phyloP scores from a whole-genome alignment of 1,140 invertebrate genomes.

The Micrasema minimum region DNA sequence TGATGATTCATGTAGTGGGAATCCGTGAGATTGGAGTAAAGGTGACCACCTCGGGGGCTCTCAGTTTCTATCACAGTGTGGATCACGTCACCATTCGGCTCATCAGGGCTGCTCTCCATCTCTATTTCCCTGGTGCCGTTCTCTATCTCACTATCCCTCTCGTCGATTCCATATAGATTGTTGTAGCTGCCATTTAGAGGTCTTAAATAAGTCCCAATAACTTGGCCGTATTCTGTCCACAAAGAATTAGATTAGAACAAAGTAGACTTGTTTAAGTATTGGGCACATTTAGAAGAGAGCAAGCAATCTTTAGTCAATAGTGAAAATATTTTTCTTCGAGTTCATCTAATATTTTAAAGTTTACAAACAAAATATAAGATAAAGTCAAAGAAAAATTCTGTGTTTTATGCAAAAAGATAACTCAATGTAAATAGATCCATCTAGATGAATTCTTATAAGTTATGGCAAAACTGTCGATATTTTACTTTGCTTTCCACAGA shows the following conservation, averaged over 20 bases:
- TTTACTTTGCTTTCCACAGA: too few relatives aligned
- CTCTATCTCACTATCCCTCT: constrained; percentile 43
- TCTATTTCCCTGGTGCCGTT: constrained; percentile 13
- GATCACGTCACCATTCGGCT: constrained; percentile 26
- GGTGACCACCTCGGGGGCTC: constrained; percentile 37
- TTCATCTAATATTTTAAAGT: not conserved
- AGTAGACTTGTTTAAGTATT: too few relatives aligned
- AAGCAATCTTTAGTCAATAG: too few relatives aligned
- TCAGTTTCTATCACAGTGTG: constrained; percentile 8
- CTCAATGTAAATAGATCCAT: too few relatives aligned
- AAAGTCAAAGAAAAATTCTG: too few relatives aligned
- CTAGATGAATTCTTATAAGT: too few relatives aligned
- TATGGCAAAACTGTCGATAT: too few relatives aligned
- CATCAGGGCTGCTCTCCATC: constrained; percentile 32
- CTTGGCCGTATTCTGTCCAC: constrained; percentile 36
- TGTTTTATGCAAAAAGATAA: too few relatives aligned
- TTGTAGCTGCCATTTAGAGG: constrained; percentile 47
- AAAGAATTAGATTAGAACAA: not conserved
- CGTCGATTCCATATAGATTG: constrained; percentile 48
- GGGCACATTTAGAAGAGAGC: too few relatives aligned
- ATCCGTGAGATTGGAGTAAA: constrained; percentile 47
- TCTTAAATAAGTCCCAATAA: constrained; percentile 36
- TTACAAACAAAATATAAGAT: too few relatives aligned
- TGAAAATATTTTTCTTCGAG: not conserved
- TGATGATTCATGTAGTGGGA: constrained; percentile 59